Base-by-base conservation (phyloP, 2,888 invertebrate genomes). In the Lacanobia wlatinum region DNA sequence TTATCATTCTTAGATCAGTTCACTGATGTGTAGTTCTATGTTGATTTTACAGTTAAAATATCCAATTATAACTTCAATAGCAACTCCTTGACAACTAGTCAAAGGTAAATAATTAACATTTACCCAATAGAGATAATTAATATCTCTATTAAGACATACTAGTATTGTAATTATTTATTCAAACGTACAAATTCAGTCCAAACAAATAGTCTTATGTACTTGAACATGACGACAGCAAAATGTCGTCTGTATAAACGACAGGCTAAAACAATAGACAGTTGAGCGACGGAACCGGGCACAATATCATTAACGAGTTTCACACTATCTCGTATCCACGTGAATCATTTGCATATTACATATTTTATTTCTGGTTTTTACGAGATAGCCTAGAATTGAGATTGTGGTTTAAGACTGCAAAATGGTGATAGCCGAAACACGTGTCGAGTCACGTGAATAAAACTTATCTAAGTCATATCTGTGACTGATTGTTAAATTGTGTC, bases 241-340 rank as follows among this genome's bases (percentile, higher is more conserved):
- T 69, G 65, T 63, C 55, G 68, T 50, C 65, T 34, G 40, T 59
- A 40, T 58, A 69, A 61, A 48, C 48, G 21, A 68, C 12, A 18
- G 14, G 18, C 38, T 65, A 21, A 52, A 76, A 82, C 83, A 80
- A 82, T 78, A 72, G 72, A 72, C 34, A 78, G 62, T 82, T 43
- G 28, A 61, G 48, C 46, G 43, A 56, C 65, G n/a, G 43, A 63
- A 67, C 62, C 55, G 28, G 50, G 62, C 53, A 78, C 72, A 71
- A 78, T 82, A 65, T 68, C 55, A 67, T 28, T 70, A 70, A 40
- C 23, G 28, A 62, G 18, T 76, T 69, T 56, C 52, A 52, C 56
- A 67, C 38, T 4, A 59, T 43, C 68, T 59, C 52, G 58, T 68
- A 64, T 16, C 28, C 28, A 61, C 34, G 56, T 77, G 56, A 61